phyloP scores from a whole-genome alignment of 2,888 invertebrate species.

The Strigamia maritima region DNA sequence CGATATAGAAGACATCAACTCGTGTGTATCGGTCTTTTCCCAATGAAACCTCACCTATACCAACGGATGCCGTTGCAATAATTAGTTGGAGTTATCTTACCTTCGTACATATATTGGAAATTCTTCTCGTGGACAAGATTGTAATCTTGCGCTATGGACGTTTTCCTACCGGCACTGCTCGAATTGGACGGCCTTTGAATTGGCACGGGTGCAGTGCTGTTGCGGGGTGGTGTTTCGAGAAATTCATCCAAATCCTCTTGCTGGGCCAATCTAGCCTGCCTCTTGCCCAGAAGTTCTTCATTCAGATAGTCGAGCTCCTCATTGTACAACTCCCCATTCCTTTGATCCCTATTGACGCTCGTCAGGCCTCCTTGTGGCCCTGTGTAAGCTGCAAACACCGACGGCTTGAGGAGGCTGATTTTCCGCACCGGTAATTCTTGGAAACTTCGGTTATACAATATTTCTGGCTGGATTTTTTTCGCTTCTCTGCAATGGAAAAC shows the following conservation, averaged over 20 bases:
- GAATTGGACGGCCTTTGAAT: conserved; percentile 46
- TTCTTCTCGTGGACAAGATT: conserved; percentile 37
- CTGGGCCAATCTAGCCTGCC: conserved; percentile 47
- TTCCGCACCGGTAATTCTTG: conserved; percentile 64
- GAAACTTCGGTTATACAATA: conserved; percentile 68
- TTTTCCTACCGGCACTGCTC: conserved; percentile 46
- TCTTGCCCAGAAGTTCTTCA: conserved; percentile 55
- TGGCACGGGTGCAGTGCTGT: conserved; percentile 2
- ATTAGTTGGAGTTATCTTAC: too few relatives aligned
- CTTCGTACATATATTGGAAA: conserved; percentile 36
- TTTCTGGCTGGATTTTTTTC: conserved; percentile 58
- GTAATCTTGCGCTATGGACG: conserved; percentile 43
- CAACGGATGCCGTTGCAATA: too few relatives aligned
- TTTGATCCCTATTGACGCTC: conserved; percentile 61
- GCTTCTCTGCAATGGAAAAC: conserved; percentile 39
- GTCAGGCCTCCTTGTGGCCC: conserved; percentile 79
- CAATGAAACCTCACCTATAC: too few relatives aligned
- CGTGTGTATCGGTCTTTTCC: too few relatives aligned
- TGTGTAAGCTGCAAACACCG: conserved; percentile 69
- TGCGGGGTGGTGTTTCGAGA: conserved; percentile 41
- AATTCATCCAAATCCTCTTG: conserved; percentile 50
- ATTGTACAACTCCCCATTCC: conserved; percentile 59
- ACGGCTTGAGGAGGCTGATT: conserved; percentile 55
- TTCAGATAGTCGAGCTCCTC: conserved; percentile 64
- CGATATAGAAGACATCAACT: too few relatives aligned